These are phyloP conservation scores for Chrysodeixis includens DNA, from an alignment of 2,888 invertebrate genomes.

Conservation along the genomic window DNA sequence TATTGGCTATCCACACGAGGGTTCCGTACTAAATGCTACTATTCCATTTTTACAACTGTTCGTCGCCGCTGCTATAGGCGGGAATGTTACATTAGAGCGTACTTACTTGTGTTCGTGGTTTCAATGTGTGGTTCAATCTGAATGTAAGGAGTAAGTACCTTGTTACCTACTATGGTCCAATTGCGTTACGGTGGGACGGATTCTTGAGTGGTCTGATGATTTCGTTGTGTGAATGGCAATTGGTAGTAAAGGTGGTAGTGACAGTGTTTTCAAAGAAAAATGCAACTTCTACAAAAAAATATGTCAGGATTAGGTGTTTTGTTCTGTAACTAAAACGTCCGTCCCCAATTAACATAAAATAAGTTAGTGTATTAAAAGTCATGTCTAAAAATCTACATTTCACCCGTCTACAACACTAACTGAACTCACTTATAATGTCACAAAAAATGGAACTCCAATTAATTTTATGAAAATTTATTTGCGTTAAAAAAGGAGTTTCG, in stretches of 20 bases:
- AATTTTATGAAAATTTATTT: slow-evolving; percentile 45
- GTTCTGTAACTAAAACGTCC: too few relatives aligned
- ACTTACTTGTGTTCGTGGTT: slow-evolving; percentile 25
- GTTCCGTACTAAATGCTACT: slow-evolving; percentile 66
- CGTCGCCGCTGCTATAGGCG: slow-evolving; percentile 49
- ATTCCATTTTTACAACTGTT: slow-evolving; percentile 51
- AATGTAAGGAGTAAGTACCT: slow-evolving; percentile 10
- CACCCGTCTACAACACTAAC: slow-evolving; percentile 27
- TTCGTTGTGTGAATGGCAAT: not conserved
- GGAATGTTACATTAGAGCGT: slow-evolving; percentile 24
- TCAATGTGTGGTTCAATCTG: slow-evolving; percentile 19
- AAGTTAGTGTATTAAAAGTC: too few relatives aligned
- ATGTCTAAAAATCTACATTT: not conserved
- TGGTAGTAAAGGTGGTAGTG: not conserved
- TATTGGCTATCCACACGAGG: slow-evolving; percentile 69
- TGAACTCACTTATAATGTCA: slow-evolving; percentile 27
- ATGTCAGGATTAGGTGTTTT: too few relatives aligned
- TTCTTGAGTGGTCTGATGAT: not conserved
- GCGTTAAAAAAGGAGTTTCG: slow-evolving; percentile 47
- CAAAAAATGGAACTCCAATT: slow-evolving; percentile 40
- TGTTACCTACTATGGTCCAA: too few relatives aligned
- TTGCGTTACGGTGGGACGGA: not conserved
- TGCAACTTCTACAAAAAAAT: not conserved
- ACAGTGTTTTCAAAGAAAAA: not conserved
- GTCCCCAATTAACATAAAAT: too few relatives aligned